A percentile compares a stretch with the other conserved stretches of the same genome.
Conservation (phyloP, 2,113 vertebrate genomes). For the Phoenicopterus ruber region DNA sequence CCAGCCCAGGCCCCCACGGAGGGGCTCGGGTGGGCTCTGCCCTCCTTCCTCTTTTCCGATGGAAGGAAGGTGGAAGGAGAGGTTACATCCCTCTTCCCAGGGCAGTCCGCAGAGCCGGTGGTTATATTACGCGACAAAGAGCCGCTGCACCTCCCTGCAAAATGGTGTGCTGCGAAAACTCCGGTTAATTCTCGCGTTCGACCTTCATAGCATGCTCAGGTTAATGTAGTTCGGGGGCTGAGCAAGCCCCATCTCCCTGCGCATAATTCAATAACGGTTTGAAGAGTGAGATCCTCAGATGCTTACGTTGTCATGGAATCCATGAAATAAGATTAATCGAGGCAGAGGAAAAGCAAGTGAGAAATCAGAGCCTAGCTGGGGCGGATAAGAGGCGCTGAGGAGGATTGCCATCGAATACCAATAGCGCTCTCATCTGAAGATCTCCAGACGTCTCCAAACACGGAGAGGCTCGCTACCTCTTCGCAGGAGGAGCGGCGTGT, state of each 20-base stretch:
- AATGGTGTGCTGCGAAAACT: background rate
- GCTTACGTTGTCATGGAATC: slow-evolving; percentile 34
- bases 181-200: background rate
- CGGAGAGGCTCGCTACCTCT: fast-evolving
- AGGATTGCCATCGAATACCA: background rate
- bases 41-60: background rate
- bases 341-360: background rate
- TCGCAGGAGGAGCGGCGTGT: background rate
- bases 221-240: background rate
- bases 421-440: background rate
- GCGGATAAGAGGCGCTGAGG: background rate
- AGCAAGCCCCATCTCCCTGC: background rate
- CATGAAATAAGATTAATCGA: background rate
- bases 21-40: background rate
- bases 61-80: background rate
- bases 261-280: background rate
- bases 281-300: background rate
- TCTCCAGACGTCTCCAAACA: background rate
- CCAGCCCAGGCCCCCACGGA: background rate
- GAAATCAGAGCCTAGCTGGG: background rate
- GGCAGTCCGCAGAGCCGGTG: background rate
- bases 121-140: background rate
- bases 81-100: background rate
- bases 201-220: background rate
- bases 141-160: background rate